phyloP scores from a whole-genome alignment of 2,797 vertebrate genomes.

The Myoxocephalus aenaeus region DNA sequence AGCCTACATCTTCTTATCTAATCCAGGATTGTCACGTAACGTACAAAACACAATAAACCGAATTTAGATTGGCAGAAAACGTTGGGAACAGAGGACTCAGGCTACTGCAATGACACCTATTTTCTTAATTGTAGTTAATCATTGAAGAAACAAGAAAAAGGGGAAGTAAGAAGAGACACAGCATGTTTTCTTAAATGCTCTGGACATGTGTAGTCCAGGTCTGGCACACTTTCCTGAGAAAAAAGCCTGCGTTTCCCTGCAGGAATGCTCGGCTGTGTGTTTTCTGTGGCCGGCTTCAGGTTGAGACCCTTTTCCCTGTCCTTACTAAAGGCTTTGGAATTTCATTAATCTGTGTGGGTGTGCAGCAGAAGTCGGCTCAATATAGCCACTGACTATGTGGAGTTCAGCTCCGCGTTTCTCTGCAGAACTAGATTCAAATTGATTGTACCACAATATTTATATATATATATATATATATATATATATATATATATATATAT shows the following conservation, averaged over 20 bases:
- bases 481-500: too few relatives aligned
- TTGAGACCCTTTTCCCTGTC: slow-evolving; percentile 64
- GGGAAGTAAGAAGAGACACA: slow-evolving; percentile 13
- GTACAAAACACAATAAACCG: not conserved
- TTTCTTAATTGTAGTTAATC: not conserved
- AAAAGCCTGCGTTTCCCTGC: slow-evolving; percentile 27
- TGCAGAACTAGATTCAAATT: slow-evolving; percentile 8
- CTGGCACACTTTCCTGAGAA: slow-evolving; percentile 41
- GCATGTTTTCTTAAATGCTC: slow-evolving; percentile 1
- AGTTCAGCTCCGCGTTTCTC: slow-evolving; percentile 29
- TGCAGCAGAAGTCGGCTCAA: slow-evolving; percentile 60
- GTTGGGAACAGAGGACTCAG: not conserved
- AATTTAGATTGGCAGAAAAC: not conserved
- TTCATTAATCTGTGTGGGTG: slow-evolving; percentile 81
- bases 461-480: too few relatives aligned
- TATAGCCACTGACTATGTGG: slow-evolving; percentile 43
- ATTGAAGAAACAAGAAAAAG: not conserved
- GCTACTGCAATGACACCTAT: not conserved
- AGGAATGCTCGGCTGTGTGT: slow-evolving; percentile 54
- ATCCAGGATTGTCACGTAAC: not conserved
- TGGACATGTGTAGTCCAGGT: slow-evolving; percentile 10
- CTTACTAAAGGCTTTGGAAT: slow-evolving; percentile 83
- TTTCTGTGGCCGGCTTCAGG: slow-evolving; percentile 53
- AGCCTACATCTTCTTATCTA: not conserved
- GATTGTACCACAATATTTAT: not conserved